Evolutionary conservation across 2,113 vertebrate genomes (phyloP).

Genomic region (Onychostruthus taczanowskii): DNA sequence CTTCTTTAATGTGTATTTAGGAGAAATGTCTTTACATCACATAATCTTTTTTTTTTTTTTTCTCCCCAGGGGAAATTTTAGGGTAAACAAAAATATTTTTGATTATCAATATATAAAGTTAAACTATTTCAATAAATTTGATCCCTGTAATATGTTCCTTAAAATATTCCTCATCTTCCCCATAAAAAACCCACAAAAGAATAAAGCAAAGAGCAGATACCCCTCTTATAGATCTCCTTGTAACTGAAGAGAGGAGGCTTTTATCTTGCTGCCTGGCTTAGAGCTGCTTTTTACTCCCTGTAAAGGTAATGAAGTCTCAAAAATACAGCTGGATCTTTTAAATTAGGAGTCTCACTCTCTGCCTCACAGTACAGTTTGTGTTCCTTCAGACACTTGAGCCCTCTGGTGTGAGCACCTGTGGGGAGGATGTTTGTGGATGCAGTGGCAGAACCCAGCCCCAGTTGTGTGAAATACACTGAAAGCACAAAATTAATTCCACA

Average conservation of each 20-base stretch:
- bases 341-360: background rate
- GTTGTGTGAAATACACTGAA: fast-evolving
- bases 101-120: background rate
- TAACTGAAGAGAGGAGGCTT: background rate
- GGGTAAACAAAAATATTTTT: background rate
- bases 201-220: background rate
- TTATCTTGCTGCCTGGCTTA: background rate
- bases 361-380: background rate
- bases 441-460: background rate
- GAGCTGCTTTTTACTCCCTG: background rate
- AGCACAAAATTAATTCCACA: background rate
- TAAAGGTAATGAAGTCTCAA: background rate
- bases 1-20: background rate
- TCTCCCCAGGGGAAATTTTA: background rate
- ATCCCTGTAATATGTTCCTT: background rate
- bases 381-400: background rate
- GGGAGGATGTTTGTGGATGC: background rate
- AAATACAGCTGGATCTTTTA: background rate
- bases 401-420: background rate
- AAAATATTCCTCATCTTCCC: background rate
- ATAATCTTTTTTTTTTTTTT: background rate
- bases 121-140: background rate
- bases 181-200: background rate
- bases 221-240: background rate
- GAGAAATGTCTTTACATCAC: background rate